Evolutionary conservation across 2,888 invertebrate species (phyloP), one percentile per base, ranked within the genome.

Genomic region (Luperina nickerlii): DNA sequence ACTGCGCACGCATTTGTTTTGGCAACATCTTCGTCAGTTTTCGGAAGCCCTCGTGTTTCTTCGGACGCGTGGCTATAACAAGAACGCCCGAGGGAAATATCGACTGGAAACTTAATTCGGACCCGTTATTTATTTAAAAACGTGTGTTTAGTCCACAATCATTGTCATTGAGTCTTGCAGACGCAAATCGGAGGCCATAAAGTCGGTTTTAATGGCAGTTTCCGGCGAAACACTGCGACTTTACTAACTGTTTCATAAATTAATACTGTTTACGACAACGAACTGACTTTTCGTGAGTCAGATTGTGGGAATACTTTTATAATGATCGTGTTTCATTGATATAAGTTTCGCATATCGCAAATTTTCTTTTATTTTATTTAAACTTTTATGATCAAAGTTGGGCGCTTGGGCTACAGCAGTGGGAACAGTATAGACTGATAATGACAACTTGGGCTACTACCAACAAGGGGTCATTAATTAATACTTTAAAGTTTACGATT

Each of bases 41-140:
- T 94, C 95, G 96, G 90, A 54, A 75, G 76, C 76, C 38, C 84
- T 95, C 96, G 95, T 83, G 74, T 84, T 83, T 89, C 87, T 92
- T 93, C 95, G 95, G 92, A 79, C 93, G 94, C 95, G 95, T 94
- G 95, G 92, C 93, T 85, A 74, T 85, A 88, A 87, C 86, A 81
- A 89, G 87, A 91, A 88, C 80, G 92, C 93, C 91, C 82, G 79
- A 90, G 92, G 94, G 91, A 92, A 86, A 90, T 90, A 87, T 85
- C 85, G 86, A 87, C 88, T 90, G 84, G 89, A 87, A 84, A 86
- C 83, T 90, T 88, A 89, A 90, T 87, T 89, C 88, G 80, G 81
- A 86, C 89, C 91, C 87, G 90, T 90, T 92, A 92, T 91, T 92
- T 89, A 89, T 92, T 92, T 90, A 91, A 92, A 90, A 84, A 67